These are phyloP conservation scores for Huso huso DNA, from an alignment of 2,797 vertebrate species.

Conservation along the genomic window DNA sequence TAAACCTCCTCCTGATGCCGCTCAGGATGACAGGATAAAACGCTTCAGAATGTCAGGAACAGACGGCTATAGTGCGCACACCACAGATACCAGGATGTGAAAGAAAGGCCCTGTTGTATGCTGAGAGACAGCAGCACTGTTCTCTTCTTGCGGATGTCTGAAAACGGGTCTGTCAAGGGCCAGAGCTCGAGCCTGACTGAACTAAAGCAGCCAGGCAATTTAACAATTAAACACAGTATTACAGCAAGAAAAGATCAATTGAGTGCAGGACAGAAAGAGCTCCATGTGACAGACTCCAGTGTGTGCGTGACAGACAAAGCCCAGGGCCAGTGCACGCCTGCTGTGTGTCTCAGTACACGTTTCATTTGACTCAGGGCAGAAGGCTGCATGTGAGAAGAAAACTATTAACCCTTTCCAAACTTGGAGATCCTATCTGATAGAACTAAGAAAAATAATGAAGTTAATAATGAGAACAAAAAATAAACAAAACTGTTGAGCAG, in stretches of 20 bases:
- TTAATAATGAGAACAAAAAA: too few relatives aligned
- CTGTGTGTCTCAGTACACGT: constrained; percentile 42
- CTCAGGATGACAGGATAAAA: constrained; percentile 7
- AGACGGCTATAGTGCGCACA: constrained; percentile 44
- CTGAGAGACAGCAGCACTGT: constrained; percentile 48
- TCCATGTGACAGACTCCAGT: constrained; percentile 39
- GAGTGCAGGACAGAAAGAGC: neutral
- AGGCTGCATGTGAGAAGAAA: constrained; percentile 14
- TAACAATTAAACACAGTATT: constrained; percentile 55
- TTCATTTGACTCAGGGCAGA: constrained; percentile 38
- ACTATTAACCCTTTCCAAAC: constrained; percentile 66
- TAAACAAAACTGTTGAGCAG: too few relatives aligned
- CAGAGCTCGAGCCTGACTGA: constrained; percentile 40
- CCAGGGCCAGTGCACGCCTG: constrained; percentile 24
- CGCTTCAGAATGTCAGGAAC: constrained; percentile 42
- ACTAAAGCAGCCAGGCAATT: constrained; percentile 48
- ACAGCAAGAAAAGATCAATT: constrained; percentile 8
- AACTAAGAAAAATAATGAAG: neutral
- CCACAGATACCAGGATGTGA: constrained; percentile 67
- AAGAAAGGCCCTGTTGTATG: constrained; percentile 76
- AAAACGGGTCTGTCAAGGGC: constrained; percentile 46
- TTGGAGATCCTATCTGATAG: constrained; percentile 33
- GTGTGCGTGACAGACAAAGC: neutral
- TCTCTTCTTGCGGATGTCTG: constrained; percentile 57
- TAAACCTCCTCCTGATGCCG: too few relatives aligned